Evolutionary conservation across 37 sponge, comb jelly and placozoan genomes (phyloP).

Genomic region (Haliclona indistincta): DNA sequence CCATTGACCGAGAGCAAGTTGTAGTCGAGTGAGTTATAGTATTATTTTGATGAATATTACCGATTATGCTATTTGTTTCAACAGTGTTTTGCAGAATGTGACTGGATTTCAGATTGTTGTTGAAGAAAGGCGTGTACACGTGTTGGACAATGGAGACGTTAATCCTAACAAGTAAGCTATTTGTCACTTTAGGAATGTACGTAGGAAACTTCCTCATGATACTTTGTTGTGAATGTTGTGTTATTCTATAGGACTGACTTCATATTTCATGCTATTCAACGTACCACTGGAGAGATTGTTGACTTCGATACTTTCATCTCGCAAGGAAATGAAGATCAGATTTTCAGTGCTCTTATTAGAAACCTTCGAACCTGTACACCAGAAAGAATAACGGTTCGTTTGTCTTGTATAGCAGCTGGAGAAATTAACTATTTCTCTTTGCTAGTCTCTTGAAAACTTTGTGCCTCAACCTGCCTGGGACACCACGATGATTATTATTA

Average conservation of each 20-base stretch:
- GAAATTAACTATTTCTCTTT: conserved; percentile 1
- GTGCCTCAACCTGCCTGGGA: conserved; percentile 18
- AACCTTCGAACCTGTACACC: conserved; percentile 11
- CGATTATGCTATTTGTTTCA: too few relatives aligned
- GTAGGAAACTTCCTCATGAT: too few relatives aligned
- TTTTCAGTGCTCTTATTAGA: too few relatives aligned
- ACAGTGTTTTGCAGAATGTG: conserved; percentile 19
- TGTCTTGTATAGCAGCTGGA: not conserved
- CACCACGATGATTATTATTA: conserved; percentile 34
- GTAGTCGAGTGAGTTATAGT: conserved; percentile 10
- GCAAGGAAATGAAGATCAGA: not conserved
- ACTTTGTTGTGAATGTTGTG: too few relatives aligned
- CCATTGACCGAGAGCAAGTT: not conserved
- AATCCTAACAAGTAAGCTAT: not conserved
- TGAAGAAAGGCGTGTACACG: not conserved
- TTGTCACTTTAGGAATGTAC: not conserved
- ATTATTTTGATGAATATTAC: not conserved
- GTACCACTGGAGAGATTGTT: conserved; percentile 22
- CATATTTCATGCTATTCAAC: conserved; percentile 48
- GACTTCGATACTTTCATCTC: conserved; percentile 30
- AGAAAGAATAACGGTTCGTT: conserved; percentile 16
- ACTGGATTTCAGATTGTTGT: conserved; percentile 23
- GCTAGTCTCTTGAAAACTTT: not conserved
- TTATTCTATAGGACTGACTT: conserved; percentile 19
- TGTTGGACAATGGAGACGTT: not conserved